These are phyloP conservation scores for Staurois parvus DNA, from an alignment of 2,797 vertebrate genomes.

Conservation along the genomic window DNA sequence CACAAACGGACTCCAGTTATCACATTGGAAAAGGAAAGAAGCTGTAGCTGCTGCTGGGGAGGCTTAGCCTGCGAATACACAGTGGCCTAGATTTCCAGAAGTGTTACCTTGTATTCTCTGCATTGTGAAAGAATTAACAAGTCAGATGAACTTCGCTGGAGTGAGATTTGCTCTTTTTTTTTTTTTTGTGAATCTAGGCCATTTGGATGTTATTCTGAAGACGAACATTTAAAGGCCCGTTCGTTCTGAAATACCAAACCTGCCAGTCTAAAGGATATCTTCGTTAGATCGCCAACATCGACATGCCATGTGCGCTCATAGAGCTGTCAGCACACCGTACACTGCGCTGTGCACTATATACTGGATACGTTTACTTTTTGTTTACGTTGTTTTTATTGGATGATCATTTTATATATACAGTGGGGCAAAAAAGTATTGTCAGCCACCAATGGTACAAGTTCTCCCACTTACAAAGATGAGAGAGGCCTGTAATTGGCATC, in stretches of 20 bases:
- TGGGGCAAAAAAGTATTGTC: too few relatives aligned
- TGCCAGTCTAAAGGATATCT: too few relatives aligned
- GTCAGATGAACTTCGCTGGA: slow-evolving; percentile 1
- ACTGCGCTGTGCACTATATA: too few relatives aligned
- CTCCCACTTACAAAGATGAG: too few relatives aligned
- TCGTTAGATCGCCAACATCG: too few relatives aligned
- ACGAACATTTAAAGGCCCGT: neutral
- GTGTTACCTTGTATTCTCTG: slow-evolving; percentile 5
- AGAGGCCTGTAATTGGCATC: too few relatives aligned
- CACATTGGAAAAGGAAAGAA: neutral
- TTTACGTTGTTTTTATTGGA: too few relatives aligned
- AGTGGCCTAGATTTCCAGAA: slow-evolving; percentile 24
- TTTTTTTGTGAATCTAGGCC: slow-evolving; percentile 27
- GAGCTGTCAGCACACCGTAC: too few relatives aligned
- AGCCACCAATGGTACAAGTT: too few relatives aligned
- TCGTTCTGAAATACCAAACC: neutral
- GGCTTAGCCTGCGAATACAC: neutral
- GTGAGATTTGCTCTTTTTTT: neutral
- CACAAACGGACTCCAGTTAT: neutral
- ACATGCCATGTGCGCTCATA: too few relatives aligned
- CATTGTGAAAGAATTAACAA: slow-evolving; percentile 9
- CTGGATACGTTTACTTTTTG: too few relatives aligned
- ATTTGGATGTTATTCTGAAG: slow-evolving; percentile 6
- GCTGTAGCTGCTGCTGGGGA: neutral
- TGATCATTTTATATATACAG: too few relatives aligned